Evolutionary conservation across 2,113 vertebrate genomes (phyloP).

Genomic region (Kryptolebias marmoratus): DNA sequence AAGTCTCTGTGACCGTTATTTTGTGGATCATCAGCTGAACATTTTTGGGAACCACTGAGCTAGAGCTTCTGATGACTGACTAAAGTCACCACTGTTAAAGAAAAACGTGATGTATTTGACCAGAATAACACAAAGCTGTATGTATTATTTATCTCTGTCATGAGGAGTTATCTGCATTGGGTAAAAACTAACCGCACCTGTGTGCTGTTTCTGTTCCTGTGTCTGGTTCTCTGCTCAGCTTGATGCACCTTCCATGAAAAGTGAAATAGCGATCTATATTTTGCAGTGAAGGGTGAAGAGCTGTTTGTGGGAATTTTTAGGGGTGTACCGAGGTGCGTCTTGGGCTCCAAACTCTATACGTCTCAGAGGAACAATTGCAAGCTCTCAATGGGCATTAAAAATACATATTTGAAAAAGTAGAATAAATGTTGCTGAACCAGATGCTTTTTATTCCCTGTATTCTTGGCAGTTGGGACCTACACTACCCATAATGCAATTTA

Average conservation of each 20-base stretch:
- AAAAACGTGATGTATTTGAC: no score
- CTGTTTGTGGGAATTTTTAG: background rate
- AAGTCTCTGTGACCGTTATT: no score
- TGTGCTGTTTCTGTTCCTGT: no score
- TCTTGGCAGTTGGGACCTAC: background rate
- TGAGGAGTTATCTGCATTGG: background rate
- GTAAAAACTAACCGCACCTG: background rate
- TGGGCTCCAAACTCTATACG: background rate
- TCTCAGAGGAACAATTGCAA: slow-evolving; percentile 1
- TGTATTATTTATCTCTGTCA: background rate
- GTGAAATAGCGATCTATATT: no score
- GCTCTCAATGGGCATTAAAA: slow-evolving; percentile 5
- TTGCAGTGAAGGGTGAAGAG: background rate
- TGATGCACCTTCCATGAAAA: no score
- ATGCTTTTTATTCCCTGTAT: slow-evolving; percentile 3
- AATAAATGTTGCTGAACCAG: slow-evolving; percentile 9
- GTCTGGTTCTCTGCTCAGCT: no score
- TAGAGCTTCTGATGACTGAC: no score
- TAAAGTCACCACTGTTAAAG: no score
- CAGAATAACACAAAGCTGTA: background rate
- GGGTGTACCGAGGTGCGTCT: background rate
- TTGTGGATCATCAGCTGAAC: no score
- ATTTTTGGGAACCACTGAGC: no score
- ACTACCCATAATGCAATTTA: slow-evolving; percentile 6
- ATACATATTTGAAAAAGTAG: background rate